Evolutionary conservation across 2,113 vertebrate genomes (phyloP).

Genomic region (Rhodinocichla rosea): DNA sequence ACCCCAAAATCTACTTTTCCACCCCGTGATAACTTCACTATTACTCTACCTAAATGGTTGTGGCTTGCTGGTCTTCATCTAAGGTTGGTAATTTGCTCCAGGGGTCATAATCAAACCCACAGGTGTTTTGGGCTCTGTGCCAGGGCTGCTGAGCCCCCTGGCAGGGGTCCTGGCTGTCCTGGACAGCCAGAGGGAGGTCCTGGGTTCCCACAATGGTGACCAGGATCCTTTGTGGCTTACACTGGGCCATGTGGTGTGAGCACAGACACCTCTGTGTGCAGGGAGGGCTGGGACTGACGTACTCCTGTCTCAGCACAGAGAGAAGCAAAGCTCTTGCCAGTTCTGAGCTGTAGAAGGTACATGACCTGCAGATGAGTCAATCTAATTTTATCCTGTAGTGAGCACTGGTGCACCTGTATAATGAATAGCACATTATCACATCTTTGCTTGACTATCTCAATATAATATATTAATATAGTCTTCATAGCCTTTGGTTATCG

Average conservation of each 20-base stretch:
- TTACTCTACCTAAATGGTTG: no score
- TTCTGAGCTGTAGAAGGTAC: background rate
- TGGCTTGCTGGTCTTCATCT: no score
- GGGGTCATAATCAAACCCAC: no score
- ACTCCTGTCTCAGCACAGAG: background rate
- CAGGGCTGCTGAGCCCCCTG: no score
- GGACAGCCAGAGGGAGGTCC: no score
- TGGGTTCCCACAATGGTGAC: background rate
- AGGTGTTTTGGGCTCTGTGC: no score
- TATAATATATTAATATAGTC: background rate
- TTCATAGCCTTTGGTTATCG: background rate
- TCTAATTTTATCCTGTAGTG: constrained; percentile 25
- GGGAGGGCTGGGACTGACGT: background rate
- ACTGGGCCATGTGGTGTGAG: background rate
- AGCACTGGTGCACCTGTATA: constrained; percentile 20
- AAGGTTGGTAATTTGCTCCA: no score
- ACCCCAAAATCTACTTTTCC: no score
- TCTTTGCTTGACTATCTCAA: constrained; percentile 1
- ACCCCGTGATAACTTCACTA: no score
- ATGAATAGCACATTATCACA: constrained; percentile 18
- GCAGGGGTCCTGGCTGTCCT: no score
- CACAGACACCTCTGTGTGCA: background rate
- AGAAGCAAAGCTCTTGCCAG: background rate
- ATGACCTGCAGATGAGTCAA: constrained; percentile 13
- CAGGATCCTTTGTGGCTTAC: background rate